Evolutionary conservation across 2,888 invertebrate genomes (phyloP).

Genomic region (Ceratothoa steindachneri): DNA sequence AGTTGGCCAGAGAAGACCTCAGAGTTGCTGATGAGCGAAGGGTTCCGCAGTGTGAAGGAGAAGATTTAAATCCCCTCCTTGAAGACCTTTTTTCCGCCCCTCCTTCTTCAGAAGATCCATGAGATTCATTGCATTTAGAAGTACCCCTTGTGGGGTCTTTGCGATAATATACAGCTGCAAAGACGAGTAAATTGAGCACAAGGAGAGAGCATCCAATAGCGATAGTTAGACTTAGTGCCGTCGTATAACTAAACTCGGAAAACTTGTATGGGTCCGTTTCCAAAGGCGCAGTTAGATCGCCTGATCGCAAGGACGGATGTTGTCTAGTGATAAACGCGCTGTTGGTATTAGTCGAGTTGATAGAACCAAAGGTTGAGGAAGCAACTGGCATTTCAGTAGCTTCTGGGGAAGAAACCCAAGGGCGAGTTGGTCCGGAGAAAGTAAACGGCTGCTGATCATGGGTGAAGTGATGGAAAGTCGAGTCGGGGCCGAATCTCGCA

Average conservation of each 20-base stretch:
- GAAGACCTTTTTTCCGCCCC: background rate
- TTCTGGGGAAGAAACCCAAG: constrained; percentile 36
- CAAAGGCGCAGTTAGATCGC: constrained; percentile 10
- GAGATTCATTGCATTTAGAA: background rate
- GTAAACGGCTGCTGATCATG: constrained; percentile 30
- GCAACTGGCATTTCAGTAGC: constrained; percentile 13
- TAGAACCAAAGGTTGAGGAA: constrained; percentile 15
- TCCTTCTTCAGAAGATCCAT: background rate
- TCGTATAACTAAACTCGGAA: constrained; percentile 62
- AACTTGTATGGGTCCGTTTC: constrained; percentile 9
- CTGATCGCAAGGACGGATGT: background rate
- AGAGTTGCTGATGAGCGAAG: constrained; percentile 42
- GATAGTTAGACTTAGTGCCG: constrained; percentile 90
- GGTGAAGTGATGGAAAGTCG: constrained; percentile 35
- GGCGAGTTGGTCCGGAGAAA: constrained; percentile 43
- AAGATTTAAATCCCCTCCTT: constrained; percentile 3
- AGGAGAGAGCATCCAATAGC: constrained; percentile 89
- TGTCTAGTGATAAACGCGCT: background rate
- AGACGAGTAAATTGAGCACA: constrained; percentile 85
- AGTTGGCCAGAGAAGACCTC: constrained; percentile 32
- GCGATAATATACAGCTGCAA: constrained; percentile 75
- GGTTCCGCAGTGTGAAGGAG: constrained; percentile 44
- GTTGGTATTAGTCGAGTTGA: background rate
- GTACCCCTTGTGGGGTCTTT: constrained; percentile 11
- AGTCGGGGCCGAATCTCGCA: constrained; percentile 37